Conservation (phyloP, 2,113 vertebrate species). For the Sinocyclocheilus rhinocerous region DNA sequence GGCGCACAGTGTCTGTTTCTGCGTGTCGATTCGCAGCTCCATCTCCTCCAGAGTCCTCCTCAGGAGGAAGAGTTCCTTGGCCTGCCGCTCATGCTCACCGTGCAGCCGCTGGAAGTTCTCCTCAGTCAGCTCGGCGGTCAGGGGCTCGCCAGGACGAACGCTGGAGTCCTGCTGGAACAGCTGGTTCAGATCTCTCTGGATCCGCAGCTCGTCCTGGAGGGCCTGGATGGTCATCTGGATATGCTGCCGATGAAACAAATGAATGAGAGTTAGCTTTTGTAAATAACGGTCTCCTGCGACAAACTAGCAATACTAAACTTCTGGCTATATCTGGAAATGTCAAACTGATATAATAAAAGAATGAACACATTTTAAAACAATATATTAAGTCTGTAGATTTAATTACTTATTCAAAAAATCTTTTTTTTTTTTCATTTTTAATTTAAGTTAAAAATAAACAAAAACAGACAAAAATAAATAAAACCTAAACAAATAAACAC, state of each 20-base stretch:
- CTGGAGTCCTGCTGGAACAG: conserved; percentile 90
- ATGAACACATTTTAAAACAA: neutral
- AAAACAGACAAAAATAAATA: neutral
- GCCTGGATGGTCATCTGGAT: conserved; percentile 97
- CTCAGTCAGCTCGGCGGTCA: conserved; percentile 88
- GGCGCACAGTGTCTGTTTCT: conserved; percentile 90
- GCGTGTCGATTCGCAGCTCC: conserved; percentile 95
- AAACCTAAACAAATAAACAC: neutral
- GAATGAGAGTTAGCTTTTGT: neutral
- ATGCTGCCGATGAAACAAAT: conserved; percentile 77
- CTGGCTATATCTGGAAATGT: neutral
- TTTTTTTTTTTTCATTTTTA: no score
- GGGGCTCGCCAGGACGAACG: conserved; percentile 75
- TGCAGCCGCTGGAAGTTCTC: conserved; percentile 94
- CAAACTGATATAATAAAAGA: neutral
- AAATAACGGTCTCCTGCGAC: neutral
- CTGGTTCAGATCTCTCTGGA: conserved; percentile 95
- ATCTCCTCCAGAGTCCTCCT: conserved; percentile 97
- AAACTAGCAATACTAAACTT: neutral
- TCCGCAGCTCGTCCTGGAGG: conserved; percentile 91
- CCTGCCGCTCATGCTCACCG: conserved; percentile 88
- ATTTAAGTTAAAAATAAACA: neutral
- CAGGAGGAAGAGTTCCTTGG: conserved; percentile 95
- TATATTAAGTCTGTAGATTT: neutral
- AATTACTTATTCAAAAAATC: neutral